Percentiles rank a stretch among this genome's conserved stretches.
Evolutionary conservation across 2,113 vertebrate species (phyloP).

Genomic region (Dromiciops gliroides): DNA sequence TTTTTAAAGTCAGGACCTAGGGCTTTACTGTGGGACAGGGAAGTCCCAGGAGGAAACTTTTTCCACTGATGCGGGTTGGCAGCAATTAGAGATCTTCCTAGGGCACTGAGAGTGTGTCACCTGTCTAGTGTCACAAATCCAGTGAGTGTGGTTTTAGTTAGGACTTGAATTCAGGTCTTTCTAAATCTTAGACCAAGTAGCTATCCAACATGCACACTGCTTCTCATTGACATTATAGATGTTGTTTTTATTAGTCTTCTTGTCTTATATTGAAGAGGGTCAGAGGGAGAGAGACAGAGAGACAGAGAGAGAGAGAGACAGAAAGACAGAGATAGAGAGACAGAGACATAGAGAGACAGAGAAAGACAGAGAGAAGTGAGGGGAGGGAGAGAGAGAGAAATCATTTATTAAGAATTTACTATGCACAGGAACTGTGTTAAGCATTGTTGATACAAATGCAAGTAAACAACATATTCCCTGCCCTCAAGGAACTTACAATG

Average conservation of each 20-base stretch:
- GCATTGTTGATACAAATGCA: background rate
- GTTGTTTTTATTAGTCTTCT: background rate
- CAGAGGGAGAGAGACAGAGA: background rate
- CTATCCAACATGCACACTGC: background rate
- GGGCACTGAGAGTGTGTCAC: background rate
- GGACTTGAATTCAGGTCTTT: background rate
- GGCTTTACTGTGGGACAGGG: background rate
- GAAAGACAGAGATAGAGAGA: background rate
- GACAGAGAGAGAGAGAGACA: background rate
- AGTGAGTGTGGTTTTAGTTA: background rate
- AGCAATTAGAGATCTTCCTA: background rate
- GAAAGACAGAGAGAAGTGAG: fast-evolving
- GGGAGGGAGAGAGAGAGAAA: background rate
- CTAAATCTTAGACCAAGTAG: background rate
- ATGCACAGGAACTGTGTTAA: background rate
- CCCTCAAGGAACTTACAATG: background rate
- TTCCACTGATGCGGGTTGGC: background rate
- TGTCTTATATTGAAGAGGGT: background rate
- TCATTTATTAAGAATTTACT: background rate
- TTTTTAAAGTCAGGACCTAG: background rate
- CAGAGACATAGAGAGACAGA: background rate
- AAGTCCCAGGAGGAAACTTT: background rate
- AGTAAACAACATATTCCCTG: background rate
- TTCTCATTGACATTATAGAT: background rate
- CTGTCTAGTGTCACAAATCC: background rate